A percentile compares a stretch with the other conserved stretches of the same genome.
phyloP scores from a whole-genome alignment of 2,113 vertebrate species.

The Stomatorhinus ivindoensis region DNA sequence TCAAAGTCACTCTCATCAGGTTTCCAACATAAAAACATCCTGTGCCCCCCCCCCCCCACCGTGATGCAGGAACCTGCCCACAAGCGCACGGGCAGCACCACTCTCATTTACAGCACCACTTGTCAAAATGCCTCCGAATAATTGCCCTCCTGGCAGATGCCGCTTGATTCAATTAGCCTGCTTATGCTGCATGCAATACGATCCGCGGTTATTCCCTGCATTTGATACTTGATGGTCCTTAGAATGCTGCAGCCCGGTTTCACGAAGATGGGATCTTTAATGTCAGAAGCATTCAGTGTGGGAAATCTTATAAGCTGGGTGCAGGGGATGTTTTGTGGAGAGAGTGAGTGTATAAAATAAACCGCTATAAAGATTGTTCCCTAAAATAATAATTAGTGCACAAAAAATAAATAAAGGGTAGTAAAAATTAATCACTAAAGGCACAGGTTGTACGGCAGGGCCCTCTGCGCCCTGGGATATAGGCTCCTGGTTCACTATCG shows the following conservation, averaged over 20 bases:
- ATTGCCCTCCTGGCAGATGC: not conserved
- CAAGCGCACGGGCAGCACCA: not conserved
- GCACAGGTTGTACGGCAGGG: not conserved
- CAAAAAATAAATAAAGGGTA: not conserved
- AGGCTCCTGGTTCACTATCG: not conserved
- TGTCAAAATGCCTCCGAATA: not conserved
- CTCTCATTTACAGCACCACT: not conserved
- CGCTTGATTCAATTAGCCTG: not conserved
- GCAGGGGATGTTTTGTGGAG: not conserved
- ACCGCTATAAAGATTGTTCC: not conserved
- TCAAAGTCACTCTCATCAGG: not conserved
- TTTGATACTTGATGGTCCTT: not conserved
- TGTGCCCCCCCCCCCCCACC: not conserved
- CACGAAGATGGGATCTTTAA: not conserved
- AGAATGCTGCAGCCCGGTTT: not conserved
- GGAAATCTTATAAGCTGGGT: not conserved
- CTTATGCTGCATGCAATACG: not conserved
- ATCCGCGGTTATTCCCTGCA: not conserved
- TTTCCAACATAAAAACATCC: not conserved
- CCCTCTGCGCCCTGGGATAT: not conserved
- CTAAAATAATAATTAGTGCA: not conserved
- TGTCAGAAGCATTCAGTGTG: not conserved
- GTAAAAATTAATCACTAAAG: not conserved
- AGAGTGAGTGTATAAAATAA: not conserved
- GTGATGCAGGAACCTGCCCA: not conserved